phyloP scores from a whole-genome alignment of 2,888 invertebrate species.

The Aleiodes testaceus region DNA sequence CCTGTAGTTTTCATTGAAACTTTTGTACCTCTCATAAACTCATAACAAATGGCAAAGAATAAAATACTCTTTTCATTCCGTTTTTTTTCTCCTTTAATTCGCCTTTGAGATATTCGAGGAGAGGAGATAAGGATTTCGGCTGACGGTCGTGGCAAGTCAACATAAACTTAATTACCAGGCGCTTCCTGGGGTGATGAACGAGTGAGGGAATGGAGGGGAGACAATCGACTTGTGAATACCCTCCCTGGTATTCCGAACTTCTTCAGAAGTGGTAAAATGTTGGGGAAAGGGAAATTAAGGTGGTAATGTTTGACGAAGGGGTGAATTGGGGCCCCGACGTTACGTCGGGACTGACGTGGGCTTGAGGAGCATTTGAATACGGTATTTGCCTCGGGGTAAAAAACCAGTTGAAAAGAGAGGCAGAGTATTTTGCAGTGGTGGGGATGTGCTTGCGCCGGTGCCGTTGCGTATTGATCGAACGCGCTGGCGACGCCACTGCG shows the following conservation, averaged over 20 bases:
- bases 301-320: constrained; percentile 30
- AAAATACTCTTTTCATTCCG: not conserved
- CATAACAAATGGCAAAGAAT: constrained; percentile 11
- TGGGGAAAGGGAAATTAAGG: constrained; percentile 18
- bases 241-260: constrained; percentile 37
- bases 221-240: constrained; percentile 37
- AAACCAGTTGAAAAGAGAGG: constrained; percentile 20
- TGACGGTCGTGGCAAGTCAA: constrained; percentile 53
- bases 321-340: constrained; percentile 40
- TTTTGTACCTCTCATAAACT: constrained; percentile 29
- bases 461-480: constrained; percentile 70
- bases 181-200: constrained; percentile 29
- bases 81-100: not conserved
- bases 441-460: constrained; percentile 59
- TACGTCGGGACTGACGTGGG: constrained; percentile 32
- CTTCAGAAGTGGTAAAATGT: constrained; percentile 32
- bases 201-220: constrained; percentile 22
- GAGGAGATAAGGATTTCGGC: constrained; percentile 36
- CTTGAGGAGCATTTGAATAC: not conserved
- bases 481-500: constrained; percentile 55
- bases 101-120: constrained; percentile 5
- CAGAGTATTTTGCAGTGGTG: constrained; percentile 38
- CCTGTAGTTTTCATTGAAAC: constrained; percentile 3
- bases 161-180: constrained; percentile 57
- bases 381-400: not conserved